These are phyloP conservation scores for Ichneumoninae sp. DNA, from an alignment of 2,888 invertebrate genomes.

Conservation along the genomic window DNA sequence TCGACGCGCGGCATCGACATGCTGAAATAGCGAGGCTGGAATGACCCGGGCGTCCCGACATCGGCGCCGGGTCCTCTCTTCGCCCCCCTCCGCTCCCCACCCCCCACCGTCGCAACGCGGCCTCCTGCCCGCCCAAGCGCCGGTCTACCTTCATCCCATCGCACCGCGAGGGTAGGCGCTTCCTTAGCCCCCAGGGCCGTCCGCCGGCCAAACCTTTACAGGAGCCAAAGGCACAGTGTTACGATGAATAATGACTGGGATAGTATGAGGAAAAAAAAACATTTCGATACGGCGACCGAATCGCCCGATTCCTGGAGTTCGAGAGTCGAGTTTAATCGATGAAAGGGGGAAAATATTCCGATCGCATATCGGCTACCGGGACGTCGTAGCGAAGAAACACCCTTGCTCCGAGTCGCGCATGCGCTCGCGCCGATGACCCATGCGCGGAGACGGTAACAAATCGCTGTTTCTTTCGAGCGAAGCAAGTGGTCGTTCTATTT, in stretches of 20 bases:
- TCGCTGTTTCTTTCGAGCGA: constrained; percentile 7
- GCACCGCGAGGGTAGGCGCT: neutral
- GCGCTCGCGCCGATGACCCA: neutral
- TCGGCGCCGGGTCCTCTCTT: constrained; percentile 75
- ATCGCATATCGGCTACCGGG: neutral
- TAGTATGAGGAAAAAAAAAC: too few relatives aligned
- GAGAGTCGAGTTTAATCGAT: neutral
- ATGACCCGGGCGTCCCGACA: constrained; percentile 82
- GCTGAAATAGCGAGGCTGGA: constrained; percentile 81
- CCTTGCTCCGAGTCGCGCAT: neutral
- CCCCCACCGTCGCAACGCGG: neutral
- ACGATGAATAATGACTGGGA: too few relatives aligned
- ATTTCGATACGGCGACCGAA: too few relatives aligned
- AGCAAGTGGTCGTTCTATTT: constrained; percentile 53
- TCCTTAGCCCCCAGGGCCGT: neutral
- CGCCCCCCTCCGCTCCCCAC: constrained; percentile 43
- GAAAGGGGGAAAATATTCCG: neutral
- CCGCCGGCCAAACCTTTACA: neutral
- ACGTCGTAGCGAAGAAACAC: neutral
- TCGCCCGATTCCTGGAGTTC: too few relatives aligned
- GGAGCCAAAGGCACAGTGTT: too few relatives aligned
- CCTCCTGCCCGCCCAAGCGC: constrained; percentile 27
- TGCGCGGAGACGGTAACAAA: neutral
- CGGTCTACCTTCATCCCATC: constrained; percentile 8
- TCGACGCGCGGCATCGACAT: constrained; percentile 81